Conservation (phyloP, 2,888 invertebrate species). For the Deilephila elpenor region DNA sequence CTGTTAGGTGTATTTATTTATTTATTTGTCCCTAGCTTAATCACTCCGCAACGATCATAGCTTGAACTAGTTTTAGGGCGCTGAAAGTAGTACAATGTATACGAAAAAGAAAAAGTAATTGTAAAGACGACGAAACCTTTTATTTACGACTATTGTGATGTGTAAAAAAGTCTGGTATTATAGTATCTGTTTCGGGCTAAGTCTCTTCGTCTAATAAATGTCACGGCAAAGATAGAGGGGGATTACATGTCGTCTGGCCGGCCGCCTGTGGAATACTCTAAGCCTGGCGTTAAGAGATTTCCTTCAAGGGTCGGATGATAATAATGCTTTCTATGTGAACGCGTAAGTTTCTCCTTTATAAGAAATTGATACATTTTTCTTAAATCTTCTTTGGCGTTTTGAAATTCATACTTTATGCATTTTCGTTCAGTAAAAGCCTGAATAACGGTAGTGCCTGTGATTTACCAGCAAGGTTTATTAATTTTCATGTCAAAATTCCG, state of each 20-base stretch:
- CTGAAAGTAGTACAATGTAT: no score
- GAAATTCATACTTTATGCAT: no score
- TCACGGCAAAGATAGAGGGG: slow-evolving; percentile 22
- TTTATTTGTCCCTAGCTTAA: no score
- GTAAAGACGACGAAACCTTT: background rate
- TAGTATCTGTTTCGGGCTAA: slow-evolving; percentile 1
- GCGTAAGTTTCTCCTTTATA: background rate
- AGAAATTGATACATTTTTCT: no score
- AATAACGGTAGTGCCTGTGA: no score
- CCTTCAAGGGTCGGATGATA: background rate
- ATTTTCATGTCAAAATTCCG: no score
- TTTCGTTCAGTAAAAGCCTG: no score
- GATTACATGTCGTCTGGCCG: background rate
- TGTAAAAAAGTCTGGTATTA: background rate
- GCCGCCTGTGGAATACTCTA: background rate
- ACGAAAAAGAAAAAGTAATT: background rate
- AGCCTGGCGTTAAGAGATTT: slow-evolving; percentile 4
- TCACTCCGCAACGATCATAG: no score
- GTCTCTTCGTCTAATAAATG: slow-evolving; percentile 18
- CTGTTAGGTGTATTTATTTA: no score
- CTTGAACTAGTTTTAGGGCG: no score
- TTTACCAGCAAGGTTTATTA: no score
- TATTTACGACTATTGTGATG: background rate
- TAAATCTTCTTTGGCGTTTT: no score
- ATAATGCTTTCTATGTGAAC: background rate